A percentile compares a stretch with the other conserved stretches of the same genome.
These are phyloP conservation scores for Therioaphis trifolii DNA, from an alignment of 2,888 invertebrate species.

Conservation along the genomic window DNA sequence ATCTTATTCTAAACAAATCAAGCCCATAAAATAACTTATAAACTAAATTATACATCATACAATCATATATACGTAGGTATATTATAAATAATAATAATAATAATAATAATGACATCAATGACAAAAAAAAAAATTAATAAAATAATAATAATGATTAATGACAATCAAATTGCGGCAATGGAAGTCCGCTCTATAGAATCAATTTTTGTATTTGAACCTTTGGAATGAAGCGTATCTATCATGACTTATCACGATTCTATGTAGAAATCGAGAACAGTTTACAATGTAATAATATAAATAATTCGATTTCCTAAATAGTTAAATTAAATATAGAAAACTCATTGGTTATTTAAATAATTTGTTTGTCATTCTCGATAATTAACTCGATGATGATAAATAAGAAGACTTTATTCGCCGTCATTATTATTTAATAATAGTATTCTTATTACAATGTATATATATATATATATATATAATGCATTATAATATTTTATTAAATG, in stretches of 20 bases:
- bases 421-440: slow-evolving; percentile 25
- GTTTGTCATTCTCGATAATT: slow-evolving; percentile 3
- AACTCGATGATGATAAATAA: slow-evolving; percentile 2
- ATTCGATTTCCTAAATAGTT: slow-evolving; percentile 22
- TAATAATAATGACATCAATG: slow-evolving; percentile 32
- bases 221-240: slow-evolving; percentile 51
- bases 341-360: background rate
- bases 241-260: slow-evolving; percentile 14
- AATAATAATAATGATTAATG: slow-evolving; percentile 39
- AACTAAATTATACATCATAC: slow-evolving; percentile 35
- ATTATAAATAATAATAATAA: slow-evolving; percentile 22
- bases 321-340: background rate
- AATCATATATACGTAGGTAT: slow-evolving; percentile 36
- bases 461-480: background rate
- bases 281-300: background rate
- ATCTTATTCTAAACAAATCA: slow-evolving; percentile 53
- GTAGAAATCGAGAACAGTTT: slow-evolving; percentile 10
- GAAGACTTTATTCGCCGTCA: background rate
- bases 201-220: slow-evolving; percentile 17
- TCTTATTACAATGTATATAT: background rate
- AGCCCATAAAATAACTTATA: slow-evolving; percentile 57
- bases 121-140: slow-evolving; percentile 11
- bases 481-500: slow-evolving; percentile 12
- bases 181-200: slow-evolving; percentile 37
- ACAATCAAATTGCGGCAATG: slow-evolving; percentile 22